Evolutionary conservation across 1,140 invertebrate genomes (phyloP), one percentile per base, ranked within the genome.

Genomic region (Palaemon carinicauda): DNA sequence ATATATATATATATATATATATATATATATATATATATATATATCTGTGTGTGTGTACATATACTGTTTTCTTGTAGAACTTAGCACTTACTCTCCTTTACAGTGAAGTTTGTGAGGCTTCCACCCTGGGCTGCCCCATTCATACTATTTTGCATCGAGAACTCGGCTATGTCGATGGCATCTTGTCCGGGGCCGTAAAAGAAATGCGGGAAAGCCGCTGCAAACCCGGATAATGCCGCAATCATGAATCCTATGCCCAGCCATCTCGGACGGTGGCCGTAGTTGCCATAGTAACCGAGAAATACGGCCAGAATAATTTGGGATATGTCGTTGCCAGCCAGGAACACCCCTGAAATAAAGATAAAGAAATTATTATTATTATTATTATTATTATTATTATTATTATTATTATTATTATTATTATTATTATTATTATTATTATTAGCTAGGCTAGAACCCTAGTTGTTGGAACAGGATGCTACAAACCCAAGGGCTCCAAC

Each of bases 281-380:
- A 92, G 41, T 92, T 92, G n/a, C 94, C 94, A 80, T 93, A 93
- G 88, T 94, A 94, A 14, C 93, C 93, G n/a, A 94, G 90, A 21
- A 94, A 89, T 81, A 94, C 87, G 19, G 93, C 93, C 15, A 94
- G 90, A 78, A 95, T 88, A 84, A 95, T 94, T 91, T 95, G 94
- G 80, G 94, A 95, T 89, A 95, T 93, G 91, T 95, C 94, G 91
- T 95, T 95, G 29, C 94, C 94, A 71, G 94, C 94, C 12, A 95
- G 91, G 69, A 95, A 93, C 29, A 95, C 92, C 53, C 94, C 95
- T 95, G 89, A 21, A 91, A 80, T 73, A 24, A 19, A 74, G n/a
- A 33, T 14, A 33, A n/a, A 19, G 10, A 51, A 15, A 87, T 69
- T n/a, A 0, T 69, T 79, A n/a, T 54, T 54, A n/a, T 82, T 10